Percentiles rank a stretch among this genome's conserved stretches.
Conservation (phyloP, 2,888 invertebrate species). For the Trissolcus brochymenae region DNA sequence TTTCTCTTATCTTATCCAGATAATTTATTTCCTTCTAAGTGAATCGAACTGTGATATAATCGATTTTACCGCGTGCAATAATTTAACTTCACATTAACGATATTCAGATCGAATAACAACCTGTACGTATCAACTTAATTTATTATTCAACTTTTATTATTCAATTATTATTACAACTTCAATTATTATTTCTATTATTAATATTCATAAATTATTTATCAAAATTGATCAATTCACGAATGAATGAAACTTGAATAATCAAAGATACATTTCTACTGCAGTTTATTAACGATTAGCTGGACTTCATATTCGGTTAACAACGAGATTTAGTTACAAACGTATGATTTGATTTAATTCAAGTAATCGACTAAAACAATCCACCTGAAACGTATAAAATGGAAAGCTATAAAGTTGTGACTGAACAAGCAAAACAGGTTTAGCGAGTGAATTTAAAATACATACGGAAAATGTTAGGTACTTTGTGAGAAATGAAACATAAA, state of each 20-base stretch:
- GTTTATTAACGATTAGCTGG: background rate
- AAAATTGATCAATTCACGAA: no score
- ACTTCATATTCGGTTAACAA: conserved; percentile 10
- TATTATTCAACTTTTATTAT: no score
- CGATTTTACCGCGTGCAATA: conserved; percentile 22
- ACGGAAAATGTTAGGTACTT: no score
- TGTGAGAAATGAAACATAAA: no score
- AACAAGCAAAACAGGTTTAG: background rate
- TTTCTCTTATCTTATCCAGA: conserved; percentile 37
- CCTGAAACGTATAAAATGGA: background rate
- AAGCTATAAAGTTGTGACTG: background rate
- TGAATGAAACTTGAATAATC: no score
- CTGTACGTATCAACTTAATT: no score
- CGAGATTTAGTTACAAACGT: background rate
- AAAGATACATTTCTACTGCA: conserved; percentile 1
- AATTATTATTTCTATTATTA: no score
- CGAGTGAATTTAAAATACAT: background rate
- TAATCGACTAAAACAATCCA: background rate
- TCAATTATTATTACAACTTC: no score
- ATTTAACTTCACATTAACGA: no score
- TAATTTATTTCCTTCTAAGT: conserved; percentile 37
- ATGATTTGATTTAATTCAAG: background rate
- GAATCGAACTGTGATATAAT: conserved; percentile 46
- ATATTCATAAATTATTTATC: no score
- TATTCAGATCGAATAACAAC: no score